Conservation (phyloP, 2,888 invertebrate genomes). For the Diaperis boleti region DNA sequence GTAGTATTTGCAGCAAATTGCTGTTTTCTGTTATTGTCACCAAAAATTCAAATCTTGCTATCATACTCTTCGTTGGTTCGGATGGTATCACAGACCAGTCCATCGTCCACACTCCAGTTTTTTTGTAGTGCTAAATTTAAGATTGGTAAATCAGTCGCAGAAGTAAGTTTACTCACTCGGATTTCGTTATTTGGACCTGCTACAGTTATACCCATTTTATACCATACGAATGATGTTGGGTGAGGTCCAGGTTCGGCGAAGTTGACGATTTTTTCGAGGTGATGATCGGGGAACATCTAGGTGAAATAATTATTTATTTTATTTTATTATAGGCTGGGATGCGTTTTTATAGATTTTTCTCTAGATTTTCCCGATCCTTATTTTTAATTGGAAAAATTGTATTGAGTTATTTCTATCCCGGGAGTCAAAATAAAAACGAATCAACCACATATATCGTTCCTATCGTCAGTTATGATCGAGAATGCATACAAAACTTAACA, state of each 20-base stretch:
- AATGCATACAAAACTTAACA: too few species aligned
- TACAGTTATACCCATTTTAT: conserved; percentile 60
- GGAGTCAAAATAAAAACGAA: too few species aligned
- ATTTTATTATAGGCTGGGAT: background rate
- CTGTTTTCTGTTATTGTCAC: conserved; percentile 52
- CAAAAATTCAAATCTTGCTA: conserved; percentile 55
- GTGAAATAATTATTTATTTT: too few species aligned
- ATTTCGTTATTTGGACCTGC: conserved; percentile 58
- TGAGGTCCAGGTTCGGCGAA: conserved; percentile 47
- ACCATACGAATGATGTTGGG: conserved; percentile 55
- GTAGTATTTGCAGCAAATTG: conserved; percentile 51
- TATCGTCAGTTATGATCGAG: too few species aligned
- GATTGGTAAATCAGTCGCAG: background rate
- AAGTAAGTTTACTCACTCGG: conserved; percentile 51
- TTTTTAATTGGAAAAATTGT: too few species aligned
- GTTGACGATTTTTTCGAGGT: conserved; percentile 63
- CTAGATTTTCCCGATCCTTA: too few species aligned
- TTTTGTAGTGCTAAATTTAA: conserved; percentile 59
- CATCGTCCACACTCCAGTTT: conserved; percentile 57
- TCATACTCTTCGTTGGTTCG: conserved; percentile 46
- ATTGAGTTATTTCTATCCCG: too few species aligned
- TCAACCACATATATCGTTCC: too few species aligned
- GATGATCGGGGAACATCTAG: conserved; percentile 65
- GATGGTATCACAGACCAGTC: conserved; percentile 52
- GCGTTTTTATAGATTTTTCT: too few species aligned